These are phyloP conservation scores for Olivierus martensii DNA, from an alignment of 1,140 invertebrate genomes.

Conservation along the genomic window DNA sequence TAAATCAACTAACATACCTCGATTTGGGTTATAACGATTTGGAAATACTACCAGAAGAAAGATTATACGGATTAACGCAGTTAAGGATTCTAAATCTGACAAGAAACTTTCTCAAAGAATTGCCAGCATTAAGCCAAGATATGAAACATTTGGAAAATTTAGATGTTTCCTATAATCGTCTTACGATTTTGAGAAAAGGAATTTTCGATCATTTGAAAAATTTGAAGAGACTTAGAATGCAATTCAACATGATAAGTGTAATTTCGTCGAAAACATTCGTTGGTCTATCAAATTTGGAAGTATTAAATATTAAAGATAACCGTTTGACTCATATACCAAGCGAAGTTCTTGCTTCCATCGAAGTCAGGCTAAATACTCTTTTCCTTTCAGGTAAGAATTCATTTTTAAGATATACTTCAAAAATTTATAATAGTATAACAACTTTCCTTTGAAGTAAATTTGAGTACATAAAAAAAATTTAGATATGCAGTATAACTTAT, in stretches of 20 bases:
- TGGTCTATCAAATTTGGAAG: constrained; percentile 56
- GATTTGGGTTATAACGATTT: constrained; percentile 71
- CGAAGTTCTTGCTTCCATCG: constrained; percentile 31
- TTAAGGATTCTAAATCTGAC: constrained; percentile 63
- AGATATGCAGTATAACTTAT: too few species aligned
- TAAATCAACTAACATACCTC: constrained; percentile 57
- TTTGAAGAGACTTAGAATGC: constrained; percentile 57
- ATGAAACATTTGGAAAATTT: constrained; percentile 51
- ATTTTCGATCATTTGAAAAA: constrained; percentile 46
- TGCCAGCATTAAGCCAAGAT: constrained; percentile 68
- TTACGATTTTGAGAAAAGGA: constrained; percentile 55
- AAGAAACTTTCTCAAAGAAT: constrained; percentile 59
- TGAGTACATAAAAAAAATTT: too few species aligned
- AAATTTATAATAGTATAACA: too few species aligned
- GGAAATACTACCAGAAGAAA: constrained; percentile 67
- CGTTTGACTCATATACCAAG: constrained; percentile 63
- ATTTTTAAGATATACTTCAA: not conserved
- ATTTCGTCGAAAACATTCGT: constrained; percentile 63
- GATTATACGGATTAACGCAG: constrained; percentile 58
- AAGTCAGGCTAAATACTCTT: constrained; percentile 32
- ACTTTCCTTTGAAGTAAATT: too few species aligned
- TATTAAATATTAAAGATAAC: constrained; percentile 72
- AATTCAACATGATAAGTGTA: constrained; percentile 63
- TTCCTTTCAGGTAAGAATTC: constrained; percentile 19
- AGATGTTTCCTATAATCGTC: constrained; percentile 69